Conservation (phyloP, 2,888 invertebrate genomes). For the Aspidiotus destructor region DNA sequence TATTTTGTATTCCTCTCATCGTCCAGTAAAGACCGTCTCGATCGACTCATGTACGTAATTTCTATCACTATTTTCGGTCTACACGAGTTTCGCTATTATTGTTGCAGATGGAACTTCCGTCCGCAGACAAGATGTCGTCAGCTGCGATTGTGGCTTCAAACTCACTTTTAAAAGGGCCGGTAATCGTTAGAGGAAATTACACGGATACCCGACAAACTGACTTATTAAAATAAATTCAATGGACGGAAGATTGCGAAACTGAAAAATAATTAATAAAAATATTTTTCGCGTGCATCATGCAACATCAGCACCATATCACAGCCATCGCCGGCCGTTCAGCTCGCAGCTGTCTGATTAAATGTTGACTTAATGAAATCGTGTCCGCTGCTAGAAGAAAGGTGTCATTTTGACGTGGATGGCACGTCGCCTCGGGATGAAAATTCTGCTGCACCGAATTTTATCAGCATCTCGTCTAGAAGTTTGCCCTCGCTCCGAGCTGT, state of each 20-base stretch:
- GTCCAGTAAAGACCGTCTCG: slow-evolving; percentile 29
- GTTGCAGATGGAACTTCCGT: too few relatives aligned
- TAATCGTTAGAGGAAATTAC: too few relatives aligned
- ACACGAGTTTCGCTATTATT: slow-evolving; percentile 15
- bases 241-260: too few relatives aligned
- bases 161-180: too few relatives aligned
- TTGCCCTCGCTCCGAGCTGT: background rate
- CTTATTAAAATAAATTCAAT: too few relatives aligned
- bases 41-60: slow-evolving; percentile 6
- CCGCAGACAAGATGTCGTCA: too few relatives aligned
- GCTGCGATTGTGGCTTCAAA: too few relatives aligned
- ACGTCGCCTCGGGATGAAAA: background rate
- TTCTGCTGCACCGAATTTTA: too few relatives aligned
- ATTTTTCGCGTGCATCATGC: slow-evolving; percentile 1
- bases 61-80: slow-evolving; percentile 14
- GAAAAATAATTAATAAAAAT: too few relatives aligned
- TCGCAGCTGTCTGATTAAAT: background rate
- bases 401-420: background rate
- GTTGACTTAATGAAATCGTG: background rate
- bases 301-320: background rate
- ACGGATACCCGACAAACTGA: too few relatives aligned
- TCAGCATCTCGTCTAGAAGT: too few relatives aligned
- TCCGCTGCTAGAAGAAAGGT: background rate
- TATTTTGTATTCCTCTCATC: slow-evolving; percentile 28
- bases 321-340: background rate